Evolutionary conservation across 1,140 invertebrate genomes (phyloP).

Genomic region (Drosophila serrata): DNA sequence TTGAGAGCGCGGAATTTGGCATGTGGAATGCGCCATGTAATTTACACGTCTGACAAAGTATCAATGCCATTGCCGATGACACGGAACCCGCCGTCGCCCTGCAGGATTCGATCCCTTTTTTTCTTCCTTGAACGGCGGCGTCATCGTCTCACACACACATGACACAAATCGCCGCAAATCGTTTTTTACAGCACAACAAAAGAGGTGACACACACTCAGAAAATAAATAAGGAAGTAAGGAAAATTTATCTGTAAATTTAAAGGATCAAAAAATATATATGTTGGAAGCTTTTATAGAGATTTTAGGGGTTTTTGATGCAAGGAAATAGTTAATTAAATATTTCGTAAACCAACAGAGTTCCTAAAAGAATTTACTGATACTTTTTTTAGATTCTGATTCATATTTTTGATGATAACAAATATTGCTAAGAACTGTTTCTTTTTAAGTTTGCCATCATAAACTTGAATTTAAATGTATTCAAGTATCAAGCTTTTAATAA

Average conservation of each 20-base stretch:
- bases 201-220: constrained; percentile 14
- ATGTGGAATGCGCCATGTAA: constrained; percentile 81
- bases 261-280: not conserved
- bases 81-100: constrained; percentile 31
- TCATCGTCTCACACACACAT: constrained; percentile 52
- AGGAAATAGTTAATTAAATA: not conserved
- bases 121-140: constrained; percentile 27
- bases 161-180: constrained; percentile 82
- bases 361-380: not conserved
- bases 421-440: not conserved
- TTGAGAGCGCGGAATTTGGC: constrained; percentile 53
- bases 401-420: not conserved
- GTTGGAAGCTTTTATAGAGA: no score
- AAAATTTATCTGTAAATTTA: not conserved
- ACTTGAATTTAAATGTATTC: no score
- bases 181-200: constrained; percentile 77
- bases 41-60: constrained; percentile 84
- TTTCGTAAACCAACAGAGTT: not conserved
- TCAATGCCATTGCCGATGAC: constrained; percentile 78
- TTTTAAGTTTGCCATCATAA: not conserved
- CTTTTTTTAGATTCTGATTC: not conserved
- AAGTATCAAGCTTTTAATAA: not conserved
- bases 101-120: constrained; percentile 12
- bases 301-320: rapidly evolving
- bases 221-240: not conserved